Evolutionary conservation across 2,888 invertebrate genomes (phyloP).

Genomic region (Aromia moschata): DNA sequence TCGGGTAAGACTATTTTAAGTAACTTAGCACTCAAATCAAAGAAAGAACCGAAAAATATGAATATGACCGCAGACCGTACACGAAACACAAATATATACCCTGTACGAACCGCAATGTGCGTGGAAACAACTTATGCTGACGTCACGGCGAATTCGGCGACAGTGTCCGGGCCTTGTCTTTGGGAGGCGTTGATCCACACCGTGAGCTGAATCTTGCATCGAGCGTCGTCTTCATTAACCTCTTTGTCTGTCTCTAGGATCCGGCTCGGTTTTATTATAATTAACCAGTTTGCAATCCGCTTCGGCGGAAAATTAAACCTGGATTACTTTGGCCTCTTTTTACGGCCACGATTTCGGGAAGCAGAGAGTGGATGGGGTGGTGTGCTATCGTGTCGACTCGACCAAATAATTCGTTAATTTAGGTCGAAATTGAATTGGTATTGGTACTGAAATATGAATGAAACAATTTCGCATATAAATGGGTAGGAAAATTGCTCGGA

Average conservation of each 20-base stretch:
- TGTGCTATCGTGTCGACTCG: not conserved
- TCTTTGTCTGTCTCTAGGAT: constrained; percentile 20
- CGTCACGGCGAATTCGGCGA: no score
- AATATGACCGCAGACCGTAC: no score
- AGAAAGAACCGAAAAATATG: no score
- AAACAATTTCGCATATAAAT: not conserved
- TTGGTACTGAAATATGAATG: constrained; percentile 1
- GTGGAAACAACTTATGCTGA: no score
- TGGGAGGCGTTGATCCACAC: no score
- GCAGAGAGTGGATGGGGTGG: not conserved
- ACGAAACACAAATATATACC: no score
- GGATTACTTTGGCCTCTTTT: constrained; percentile 5
- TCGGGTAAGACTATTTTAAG: no score
- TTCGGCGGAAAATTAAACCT: constrained; percentile 25
- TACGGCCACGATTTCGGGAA: not conserved
- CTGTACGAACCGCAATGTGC: no score
- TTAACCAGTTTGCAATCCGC: constrained; percentile 23
- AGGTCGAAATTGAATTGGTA: not conserved
- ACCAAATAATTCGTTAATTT: constrained; percentile 10
- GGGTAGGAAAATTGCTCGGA: not conserved
- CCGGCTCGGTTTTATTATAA: constrained; percentile 22
- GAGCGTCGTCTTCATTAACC: constrained; percentile 35
- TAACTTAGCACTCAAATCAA: no score
- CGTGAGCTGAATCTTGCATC: constrained; percentile 17
- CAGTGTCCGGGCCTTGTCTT: no score